Evolutionary conservation across 1,140 invertebrate genomes (phyloP), one percentile per base, ranked within the genome.

Genomic region (Drosophila novamexicana): DNA sequence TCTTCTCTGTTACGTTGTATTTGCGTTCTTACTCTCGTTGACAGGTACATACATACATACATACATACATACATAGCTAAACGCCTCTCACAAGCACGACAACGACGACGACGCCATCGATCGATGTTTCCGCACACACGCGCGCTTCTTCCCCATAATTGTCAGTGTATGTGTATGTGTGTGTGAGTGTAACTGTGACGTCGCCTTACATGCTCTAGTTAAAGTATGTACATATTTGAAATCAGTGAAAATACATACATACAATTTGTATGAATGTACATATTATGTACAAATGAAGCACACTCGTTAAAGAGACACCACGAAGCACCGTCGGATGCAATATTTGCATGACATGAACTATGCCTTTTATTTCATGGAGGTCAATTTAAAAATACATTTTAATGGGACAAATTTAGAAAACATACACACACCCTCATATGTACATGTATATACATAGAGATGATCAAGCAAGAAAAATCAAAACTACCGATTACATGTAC

Each of bases 171-270:
- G 47, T 63, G 18, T 57, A 22, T 47, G 69, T 50, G 37, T 54
- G 36, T 50, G 34, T 54, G 36, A 67, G 39, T 78, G 73, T 59
- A 56, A 54, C 77, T 72, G 61, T 83, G 81, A 81, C 82, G 78
- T 81, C 78, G 78, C 72, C 69, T 70, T 42, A 39, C 53, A 66
- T 72, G 69, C 45, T 72, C 69, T 58, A 72, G 45, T 66, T 66
- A 36, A 64, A 47, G 22, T 22, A 22, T 14, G 14, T 34, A n/a
- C n/a, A n/a, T n/a, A 34, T 63, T 70, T 62, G 0, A 63, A 63
- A 63, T 54, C 22, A 63, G 34, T 58, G 54, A 36, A 64, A 8
- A 49, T 29, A 44, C 2, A 36, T 37, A 5, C 9, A 37, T 1
- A 7, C 10, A 52, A 14, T n/a, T 6, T 22, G 53, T 12, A 16